These are phyloP conservation scores for Sterrhoptilus dennistouni DNA, from an alignment of 2,113 vertebrate species.

Conservation along the genomic window DNA sequence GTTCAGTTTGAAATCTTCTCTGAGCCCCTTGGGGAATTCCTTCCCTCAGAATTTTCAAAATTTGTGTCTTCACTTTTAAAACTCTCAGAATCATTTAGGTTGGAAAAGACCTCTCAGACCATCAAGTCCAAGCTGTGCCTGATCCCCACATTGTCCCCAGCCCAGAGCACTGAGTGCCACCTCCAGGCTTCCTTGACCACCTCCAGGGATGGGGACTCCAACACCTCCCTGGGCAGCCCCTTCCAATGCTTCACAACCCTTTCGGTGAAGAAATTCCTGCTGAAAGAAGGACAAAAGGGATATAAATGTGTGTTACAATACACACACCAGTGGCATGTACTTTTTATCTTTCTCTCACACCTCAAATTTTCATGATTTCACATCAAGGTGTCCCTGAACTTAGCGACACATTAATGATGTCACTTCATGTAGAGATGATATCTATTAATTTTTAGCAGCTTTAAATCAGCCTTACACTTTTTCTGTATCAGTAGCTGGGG, in stretches of 20 bases:
- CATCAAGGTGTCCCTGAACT: not conserved
- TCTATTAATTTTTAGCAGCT: not conserved
- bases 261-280: not conserved
- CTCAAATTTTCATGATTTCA: not conserved
- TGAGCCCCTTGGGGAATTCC: not conserved
- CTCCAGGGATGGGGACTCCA: not conserved
- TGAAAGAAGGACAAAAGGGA: not conserved
- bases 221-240: not conserved
- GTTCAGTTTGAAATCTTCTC: not conserved
- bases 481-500: not conserved
- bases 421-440: not conserved
- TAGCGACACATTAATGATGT: not conserved
- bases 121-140: rapidly evolving
- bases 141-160: not conserved
- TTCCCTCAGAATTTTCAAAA: not conserved
- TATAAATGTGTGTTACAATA: not conserved
- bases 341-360: not conserved
- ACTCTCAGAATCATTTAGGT: not conserved
- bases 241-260: rapidly evolving
- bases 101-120: not conserved
- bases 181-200: rapidly evolving
- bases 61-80: not conserved
- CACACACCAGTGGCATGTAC: rapidly evolving
- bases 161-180: not conserved
- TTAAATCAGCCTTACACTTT: not conserved